These are phyloP conservation scores for Pagetopsis macropterus DNA, from an alignment of 2,797 vertebrate genomes.

Conservation along the genomic window DNA sequence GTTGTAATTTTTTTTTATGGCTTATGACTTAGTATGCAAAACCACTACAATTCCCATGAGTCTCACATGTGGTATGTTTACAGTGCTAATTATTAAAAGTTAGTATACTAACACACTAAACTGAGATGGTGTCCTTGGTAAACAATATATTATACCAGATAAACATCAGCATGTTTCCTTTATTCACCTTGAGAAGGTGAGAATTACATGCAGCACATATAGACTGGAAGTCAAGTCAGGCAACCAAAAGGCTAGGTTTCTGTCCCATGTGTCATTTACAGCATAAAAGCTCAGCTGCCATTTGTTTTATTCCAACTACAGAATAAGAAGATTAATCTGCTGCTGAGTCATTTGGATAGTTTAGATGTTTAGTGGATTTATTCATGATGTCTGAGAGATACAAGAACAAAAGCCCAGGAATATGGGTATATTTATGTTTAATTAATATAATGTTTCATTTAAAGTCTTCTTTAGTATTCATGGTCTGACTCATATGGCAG, in stretches of 20 bases:
- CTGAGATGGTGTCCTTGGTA: background rate
- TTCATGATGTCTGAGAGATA: background rate
- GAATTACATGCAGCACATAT: slow-evolving; percentile 1
- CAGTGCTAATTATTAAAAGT: background rate
- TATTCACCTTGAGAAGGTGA: background rate
- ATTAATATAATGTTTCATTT: too few relatives aligned
- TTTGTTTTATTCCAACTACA: background rate
- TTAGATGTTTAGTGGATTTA: background rate
- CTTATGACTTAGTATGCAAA: background rate
- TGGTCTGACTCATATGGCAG: background rate
- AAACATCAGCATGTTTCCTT: background rate
- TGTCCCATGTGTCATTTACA: background rate
- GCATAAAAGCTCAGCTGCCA: background rate
- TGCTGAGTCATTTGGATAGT: background rate
- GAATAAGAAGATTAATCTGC: background rate
- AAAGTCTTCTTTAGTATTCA: background rate
- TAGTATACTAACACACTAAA: background rate
- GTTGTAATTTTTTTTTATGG: background rate
- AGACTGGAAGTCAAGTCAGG: background rate
- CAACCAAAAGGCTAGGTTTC: background rate
- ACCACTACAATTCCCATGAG: background rate
- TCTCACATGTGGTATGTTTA: background rate
- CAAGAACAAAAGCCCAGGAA: background rate
- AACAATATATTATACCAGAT: too few relatives aligned
- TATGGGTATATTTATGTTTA: too few relatives aligned